Evolutionary conservation across 2,113 vertebrate genomes (phyloP), one percentile per base, ranked within the genome.

Genomic region (Myotis brandtii): DNA sequence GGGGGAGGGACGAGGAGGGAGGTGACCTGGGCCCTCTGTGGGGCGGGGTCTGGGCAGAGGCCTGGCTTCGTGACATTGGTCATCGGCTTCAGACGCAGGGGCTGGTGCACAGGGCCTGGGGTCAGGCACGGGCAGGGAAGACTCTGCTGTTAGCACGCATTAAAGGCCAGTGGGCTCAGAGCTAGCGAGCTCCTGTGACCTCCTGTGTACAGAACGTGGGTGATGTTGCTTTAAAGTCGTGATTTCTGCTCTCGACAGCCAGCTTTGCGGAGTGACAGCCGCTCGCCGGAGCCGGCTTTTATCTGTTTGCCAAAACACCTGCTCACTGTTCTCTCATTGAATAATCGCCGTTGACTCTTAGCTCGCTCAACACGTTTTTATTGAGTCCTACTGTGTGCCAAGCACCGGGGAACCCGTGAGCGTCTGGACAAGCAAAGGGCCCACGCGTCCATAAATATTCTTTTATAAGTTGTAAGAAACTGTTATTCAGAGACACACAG

Each of bases 21-120:
- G 46, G 23, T 12, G 20, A 23, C 3, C 1, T 4, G 1, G 2
- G 34, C 4, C 14, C 64, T 7, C 77, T 27, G 2, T 6, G n/a
- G 30, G 6, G 9, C 8, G 10, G 34, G 50, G 30, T 56, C 59
- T n/a, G 6, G 18, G 64, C 46, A 0, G 20, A 40, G 14, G 77
- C 37, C 86, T 91, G 43, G 9, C 32, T 6, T 43, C 43, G 30
- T 37, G 14, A n/a, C 5, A 7, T 7, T 43, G 17, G 16, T 7
- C 0, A 0, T 27, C 73, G 6, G 52, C 12, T 37, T 67, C 12
- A 3, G 18, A 10, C 1, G 48, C 27, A 11, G n/a, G 20, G 17
- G 34, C 72, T 62, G 52, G 37, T 27, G 50, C n/a, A 46, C 3
- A 9, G 66, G 43, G 32, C 20, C 76, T 17, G 72, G 48, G 40